Conservation (phyloP, 1,140 invertebrate species). For the Apolygus lucorum region DNA sequence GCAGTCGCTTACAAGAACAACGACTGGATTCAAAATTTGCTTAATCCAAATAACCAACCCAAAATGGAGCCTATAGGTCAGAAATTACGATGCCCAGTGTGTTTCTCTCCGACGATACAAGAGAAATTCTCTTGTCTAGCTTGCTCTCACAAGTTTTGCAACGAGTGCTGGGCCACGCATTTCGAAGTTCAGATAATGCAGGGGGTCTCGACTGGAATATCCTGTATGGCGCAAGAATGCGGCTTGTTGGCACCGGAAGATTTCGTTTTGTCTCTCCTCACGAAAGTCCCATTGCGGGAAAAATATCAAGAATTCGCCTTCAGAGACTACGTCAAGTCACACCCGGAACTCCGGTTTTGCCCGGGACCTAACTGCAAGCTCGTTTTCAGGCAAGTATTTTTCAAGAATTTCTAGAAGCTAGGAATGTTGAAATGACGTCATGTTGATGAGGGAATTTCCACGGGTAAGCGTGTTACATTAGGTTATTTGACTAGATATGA, state of each 20-base stretch:
- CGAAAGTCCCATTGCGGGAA: constrained; percentile 67
- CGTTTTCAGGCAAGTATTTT: constrained; percentile 45
- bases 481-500: too few species aligned
- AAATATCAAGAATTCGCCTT: constrained; percentile 94
- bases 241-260: constrained; percentile 87
- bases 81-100: constrained; percentile 50
- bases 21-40: constrained; percentile 42
- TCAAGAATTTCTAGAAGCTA: too few species aligned
- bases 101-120: constrained; percentile 41
- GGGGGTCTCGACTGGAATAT: constrained; percentile 72
- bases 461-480: too few species aligned
- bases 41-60: not conserved
- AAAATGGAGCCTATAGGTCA: constrained; percentile 34
- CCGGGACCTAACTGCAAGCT: constrained; percentile 93
- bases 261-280: constrained; percentile 80
- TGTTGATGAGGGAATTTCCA: too few species aligned
- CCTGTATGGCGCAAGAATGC: constrained; percentile 94
- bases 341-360: constrained; percentile 86
- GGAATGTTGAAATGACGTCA: too few species aligned
- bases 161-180: constrained; percentile 89
- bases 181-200: constrained; percentile 92
- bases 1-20: constrained; percentile 22
- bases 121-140: constrained; percentile 67
- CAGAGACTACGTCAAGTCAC: constrained; percentile 89
- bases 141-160: constrained; percentile 89